Conservation (phyloP, 2,113 vertebrate species). For the Pongo pygmaeus region DNA sequence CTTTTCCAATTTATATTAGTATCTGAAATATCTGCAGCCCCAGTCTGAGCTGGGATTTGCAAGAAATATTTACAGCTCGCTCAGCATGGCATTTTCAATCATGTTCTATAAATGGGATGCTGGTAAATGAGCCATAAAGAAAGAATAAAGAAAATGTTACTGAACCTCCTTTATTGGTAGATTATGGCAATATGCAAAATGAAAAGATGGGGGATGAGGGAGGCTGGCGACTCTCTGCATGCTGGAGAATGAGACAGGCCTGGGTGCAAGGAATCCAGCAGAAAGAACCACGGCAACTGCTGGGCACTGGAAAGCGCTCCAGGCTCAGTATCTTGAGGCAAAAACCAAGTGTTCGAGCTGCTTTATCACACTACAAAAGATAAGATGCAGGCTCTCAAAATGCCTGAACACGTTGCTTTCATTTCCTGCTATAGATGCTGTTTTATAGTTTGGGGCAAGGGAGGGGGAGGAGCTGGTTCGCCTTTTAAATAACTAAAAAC, state of each 20-base stretch:
- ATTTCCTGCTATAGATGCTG: background rate
- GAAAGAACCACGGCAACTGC: background rate
- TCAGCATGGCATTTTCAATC: conserved; percentile 56
- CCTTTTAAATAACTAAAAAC: background rate
- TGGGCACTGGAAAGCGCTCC: background rate
- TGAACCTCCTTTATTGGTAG: background rate
- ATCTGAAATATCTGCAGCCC: conserved; percentile 39
- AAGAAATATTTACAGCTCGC: conserved; percentile 68
- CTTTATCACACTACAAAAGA: background rate
- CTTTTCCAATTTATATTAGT: background rate
- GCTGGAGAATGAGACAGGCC: background rate
- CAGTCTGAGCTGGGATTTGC: conserved; percentile 42
- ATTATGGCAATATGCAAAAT: background rate
- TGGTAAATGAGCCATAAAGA: conserved; percentile 45
- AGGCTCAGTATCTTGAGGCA: background rate
- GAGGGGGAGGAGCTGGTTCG: background rate
- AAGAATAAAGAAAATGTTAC: conserved; percentile 42
- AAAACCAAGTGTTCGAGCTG: background rate
- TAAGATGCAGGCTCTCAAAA: background rate
- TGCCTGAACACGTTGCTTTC: background rate
- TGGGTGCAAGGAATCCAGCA: background rate
- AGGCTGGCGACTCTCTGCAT: background rate
- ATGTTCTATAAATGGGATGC: conserved; percentile 46
- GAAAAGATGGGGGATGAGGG: background rate
- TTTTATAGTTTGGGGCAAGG: background rate